These are phyloP conservation scores for Papilio dardanus DNA, from an alignment of 1,140 invertebrate species.

Conservation along the genomic window DNA sequence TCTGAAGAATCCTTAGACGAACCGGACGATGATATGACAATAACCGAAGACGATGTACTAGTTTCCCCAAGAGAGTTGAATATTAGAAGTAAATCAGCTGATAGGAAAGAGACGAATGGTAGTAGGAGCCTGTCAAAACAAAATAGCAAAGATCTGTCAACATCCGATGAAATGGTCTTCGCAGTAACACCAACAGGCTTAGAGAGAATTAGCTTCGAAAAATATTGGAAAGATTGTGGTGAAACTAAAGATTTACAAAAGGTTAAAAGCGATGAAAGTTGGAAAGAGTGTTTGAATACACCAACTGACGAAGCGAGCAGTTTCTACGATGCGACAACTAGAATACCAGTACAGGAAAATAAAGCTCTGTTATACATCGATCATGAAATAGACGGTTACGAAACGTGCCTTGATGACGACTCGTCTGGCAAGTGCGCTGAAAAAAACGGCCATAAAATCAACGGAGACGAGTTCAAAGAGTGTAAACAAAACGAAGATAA, in stretches of 20 bases:
- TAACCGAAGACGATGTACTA: slow-evolving; percentile 78
- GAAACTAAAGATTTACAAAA: slow-evolving; percentile 53
- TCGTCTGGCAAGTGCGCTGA: slow-evolving; percentile 69
- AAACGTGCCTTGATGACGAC: slow-evolving; percentile 80
- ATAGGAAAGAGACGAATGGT: slow-evolving; percentile 58
- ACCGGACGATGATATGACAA: slow-evolving; percentile 80
- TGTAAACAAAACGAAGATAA: slow-evolving; percentile 74
- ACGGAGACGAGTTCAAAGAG: slow-evolving; percentile 75
- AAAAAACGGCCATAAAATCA: slow-evolving; percentile 75
- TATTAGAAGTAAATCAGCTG: slow-evolving; percentile 66
- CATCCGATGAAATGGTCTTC: slow-evolving; percentile 82
- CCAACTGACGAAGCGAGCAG: slow-evolving; percentile 58
- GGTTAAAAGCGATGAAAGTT: slow-evolving; percentile 72
- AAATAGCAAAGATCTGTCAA: slow-evolving; percentile 79
- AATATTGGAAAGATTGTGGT: slow-evolving; percentile 75
- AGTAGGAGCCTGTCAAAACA: slow-evolving; percentile 70
- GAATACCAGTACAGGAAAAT: slow-evolving; percentile 69
- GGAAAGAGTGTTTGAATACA: slow-evolving; percentile 71
- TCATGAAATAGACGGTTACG: slow-evolving; percentile 80
- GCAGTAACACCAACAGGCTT: slow-evolving; percentile 79
- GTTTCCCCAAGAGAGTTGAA: slow-evolving; percentile 68
- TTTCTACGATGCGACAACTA: slow-evolving; percentile 63
- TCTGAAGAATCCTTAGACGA: slow-evolving; percentile 78
- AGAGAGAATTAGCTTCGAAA: slow-evolving; percentile 79
- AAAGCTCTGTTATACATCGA: slow-evolving; percentile 74